Evolutionary conservation across 2,888 invertebrate genomes (phyloP), one percentile per base, ranked within the genome.

Genomic region (Orthosia gracilis): DNA sequence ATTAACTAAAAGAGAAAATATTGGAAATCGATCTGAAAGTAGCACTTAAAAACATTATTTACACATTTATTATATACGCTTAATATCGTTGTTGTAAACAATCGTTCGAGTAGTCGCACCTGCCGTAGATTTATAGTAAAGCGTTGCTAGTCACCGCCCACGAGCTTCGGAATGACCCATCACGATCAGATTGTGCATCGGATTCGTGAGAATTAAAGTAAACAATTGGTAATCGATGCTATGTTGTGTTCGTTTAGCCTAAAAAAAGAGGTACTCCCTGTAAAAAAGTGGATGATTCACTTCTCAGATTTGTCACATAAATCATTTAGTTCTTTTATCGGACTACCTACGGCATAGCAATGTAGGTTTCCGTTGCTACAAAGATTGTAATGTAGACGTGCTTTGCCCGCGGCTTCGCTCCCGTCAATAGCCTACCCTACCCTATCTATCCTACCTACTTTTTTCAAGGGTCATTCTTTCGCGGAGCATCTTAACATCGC

Each of bases 111-210:
- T 71, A 74, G 26, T 69, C 49, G 40, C 81, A 82, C 69, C 78
- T 82, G 82, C 58, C 52, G 57, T 66, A 71, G 49, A 69, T 74
- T 67, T 63, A 78, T 69, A 62, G 63, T 69, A 62, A 57, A 55
- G 65, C 45, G 58, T 76, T 65, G 49, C 58, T 58, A 68, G 68
- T 76, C 61, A 68, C 67, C 73, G 68, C 76, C 80, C 65, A 83
- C 73, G 31, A 67, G n/a, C 52, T 50, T 70, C 50, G 26, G 61
- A 70, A 71, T 76, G 69, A 79, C 83, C 80, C 80, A 80, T 76
- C 69, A 83, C 80, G 72, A 76, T 80, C 73, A 70, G 62, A 75
- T 82, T 67, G 67, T 68, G 73, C 76, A 66, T 80, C 63, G 65
- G 40, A 63, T 76, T 83, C 69, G 67, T 80, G 57, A 73, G 66